Evolutionary conservation across 2,888 invertebrate species (phyloP), one percentile per base, ranked within the genome.

Genomic region (Myopa tessellatipennis): DNA sequence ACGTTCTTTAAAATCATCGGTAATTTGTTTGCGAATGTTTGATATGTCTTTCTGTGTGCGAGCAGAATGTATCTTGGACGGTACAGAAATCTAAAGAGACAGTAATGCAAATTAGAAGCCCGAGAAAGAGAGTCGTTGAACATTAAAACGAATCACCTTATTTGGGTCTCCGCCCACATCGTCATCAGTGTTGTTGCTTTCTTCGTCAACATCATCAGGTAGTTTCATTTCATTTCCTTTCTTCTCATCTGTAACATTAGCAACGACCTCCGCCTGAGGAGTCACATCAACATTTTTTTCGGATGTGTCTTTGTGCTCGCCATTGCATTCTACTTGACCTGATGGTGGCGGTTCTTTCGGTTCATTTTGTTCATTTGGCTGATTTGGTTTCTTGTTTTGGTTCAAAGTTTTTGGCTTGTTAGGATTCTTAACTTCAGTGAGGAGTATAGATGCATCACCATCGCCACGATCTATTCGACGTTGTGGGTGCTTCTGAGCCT

Each of bases 1-100:
- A 26, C 88, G 87, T 63, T 88, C 85, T 71, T 87, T 86, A 77
- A 85, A 88, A 63, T 89, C 89, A 73, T 88, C 84, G 8, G 85
- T 85, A 67, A 89, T 86, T 79, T 88, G 84, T 61, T 87, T 87
- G 16, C 86, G 87, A 74, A 88, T 83, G 67, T 81, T 83, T 34
- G 84, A 83, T 63, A 89, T 85, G 52, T 88, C 85, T 45, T 87
- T 84, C 69, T 86, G 83, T 76, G 85, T 86, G 38, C 79, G 70
- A 10, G 76, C 74, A 0, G 82, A 78, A 6, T 78, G 80, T 45
- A 45, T 45, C 14, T 83, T 83, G 16, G 81, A 69, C 6, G 82
- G 79, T 4, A 79, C 80, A 58, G 78, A 36, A 38, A 79, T 79
- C 82, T 82, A 67, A 7, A 74, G 76, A 8, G 12, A 52, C 4